Conservation (phyloP, 2,113 vertebrate species). For the Rattus norvegicus region DNA sequence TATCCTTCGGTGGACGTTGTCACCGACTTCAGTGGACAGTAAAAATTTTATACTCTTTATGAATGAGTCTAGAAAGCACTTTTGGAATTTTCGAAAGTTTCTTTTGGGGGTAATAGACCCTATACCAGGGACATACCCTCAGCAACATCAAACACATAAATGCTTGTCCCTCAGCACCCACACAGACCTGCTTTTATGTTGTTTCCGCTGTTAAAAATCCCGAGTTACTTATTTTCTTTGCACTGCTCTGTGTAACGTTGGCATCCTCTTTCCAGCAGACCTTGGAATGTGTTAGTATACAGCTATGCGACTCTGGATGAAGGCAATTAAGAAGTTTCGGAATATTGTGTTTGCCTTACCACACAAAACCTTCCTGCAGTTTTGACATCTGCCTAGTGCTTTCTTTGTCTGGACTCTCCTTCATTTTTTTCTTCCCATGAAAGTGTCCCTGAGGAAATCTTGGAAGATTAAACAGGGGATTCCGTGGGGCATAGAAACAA, state of each 20-base stretch:
- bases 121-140: slow-evolving; percentile 17
- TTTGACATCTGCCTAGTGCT: background rate
- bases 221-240: background rate
- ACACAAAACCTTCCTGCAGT: background rate
- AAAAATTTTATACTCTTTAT: slow-evolving; percentile 70
- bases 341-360: background rate
- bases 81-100: slow-evolving; percentile 71
- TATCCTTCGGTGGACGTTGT: slow-evolving; percentile 55
- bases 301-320: background rate
- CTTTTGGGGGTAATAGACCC: slow-evolving; percentile 66
- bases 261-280: background rate
- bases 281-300: background rate
- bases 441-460: background rate
- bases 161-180: background rate
- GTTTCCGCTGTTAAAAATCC: slow-evolving; percentile 48
- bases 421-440: background rate
- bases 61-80: slow-evolving; percentile 69
- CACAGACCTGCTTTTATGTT: slow-evolving; percentile 24
- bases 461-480: background rate
- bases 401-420: slow-evolving; percentile 8
- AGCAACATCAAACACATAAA: slow-evolving; percentile 23
- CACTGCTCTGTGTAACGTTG: background rate
- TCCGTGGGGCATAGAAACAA: background rate
- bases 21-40: slow-evolving; percentile 36
- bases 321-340: background rate